phyloP scores from a whole-genome alignment of 1,140 invertebrate genomes.

The Diachasma alloeum region DNA sequence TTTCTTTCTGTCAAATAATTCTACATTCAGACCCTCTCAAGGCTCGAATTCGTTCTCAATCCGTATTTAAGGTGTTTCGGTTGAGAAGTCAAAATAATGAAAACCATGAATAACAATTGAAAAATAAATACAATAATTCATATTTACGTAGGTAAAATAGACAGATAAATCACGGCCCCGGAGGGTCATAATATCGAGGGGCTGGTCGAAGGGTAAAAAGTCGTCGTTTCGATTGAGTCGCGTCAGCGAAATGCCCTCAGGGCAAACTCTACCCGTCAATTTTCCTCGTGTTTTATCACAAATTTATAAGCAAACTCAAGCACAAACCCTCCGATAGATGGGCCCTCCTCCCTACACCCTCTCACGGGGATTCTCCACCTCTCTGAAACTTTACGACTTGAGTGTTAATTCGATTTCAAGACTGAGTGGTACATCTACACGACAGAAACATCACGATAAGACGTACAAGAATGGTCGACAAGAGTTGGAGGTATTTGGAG shows the following conservation, averaged over 20 bases:
- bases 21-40: too few relatives aligned
- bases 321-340: background rate
- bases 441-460: slow-evolving; percentile 22
- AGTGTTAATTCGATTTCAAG: background rate
- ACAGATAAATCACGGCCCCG: background rate
- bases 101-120: background rate
- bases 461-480: background rate
- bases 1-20: too few relatives aligned
- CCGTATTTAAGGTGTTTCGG: too few relatives aligned
- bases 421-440: background rate
- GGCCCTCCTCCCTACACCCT: background rate
- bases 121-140: background rate
- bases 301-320: slow-evolving; percentile 27
- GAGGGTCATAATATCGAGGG: background rate
- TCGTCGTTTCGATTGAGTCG: slow-evolving; percentile 8
- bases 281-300: slow-evolving; percentile 11
- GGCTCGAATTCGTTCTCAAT: too few relatives aligned
- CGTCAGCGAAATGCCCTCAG: background rate
- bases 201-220: background rate
- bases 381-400: background rate
- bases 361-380: background rate
- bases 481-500: background rate
- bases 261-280: background rate
- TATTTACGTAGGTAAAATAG: background rate
- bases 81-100: too few relatives aligned